phyloP scores from a whole-genome alignment of 2,113 vertebrate genomes.

The Misgurnus mizolepis region DNA sequence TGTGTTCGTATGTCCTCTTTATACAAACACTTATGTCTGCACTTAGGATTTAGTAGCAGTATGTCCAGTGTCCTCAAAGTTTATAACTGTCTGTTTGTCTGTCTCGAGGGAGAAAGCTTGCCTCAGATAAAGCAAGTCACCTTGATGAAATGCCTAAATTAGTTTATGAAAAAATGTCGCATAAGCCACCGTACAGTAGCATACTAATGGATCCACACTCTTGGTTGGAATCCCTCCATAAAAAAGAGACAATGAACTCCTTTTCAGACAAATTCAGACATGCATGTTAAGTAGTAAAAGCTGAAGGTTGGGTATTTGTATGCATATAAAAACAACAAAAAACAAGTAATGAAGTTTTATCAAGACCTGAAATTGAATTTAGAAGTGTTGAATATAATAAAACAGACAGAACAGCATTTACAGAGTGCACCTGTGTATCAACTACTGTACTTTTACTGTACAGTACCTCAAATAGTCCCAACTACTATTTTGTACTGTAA shows the following conservation, averaged over 20 bases:
- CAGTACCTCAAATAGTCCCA: no score
- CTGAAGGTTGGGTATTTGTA: neutral
- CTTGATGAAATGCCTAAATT: neutral
- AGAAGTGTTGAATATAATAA: no score
- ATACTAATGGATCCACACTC: neutral
- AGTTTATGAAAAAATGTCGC: slow-evolving; percentile 1
- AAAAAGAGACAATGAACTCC: neutral
- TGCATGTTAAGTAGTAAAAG: neutral
- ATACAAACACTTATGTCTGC: neutral
- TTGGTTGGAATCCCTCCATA: slow-evolving; percentile 10
- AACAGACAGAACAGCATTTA: no score
- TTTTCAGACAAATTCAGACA: neutral
- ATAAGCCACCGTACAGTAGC: neutral
- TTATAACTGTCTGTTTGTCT: neutral
- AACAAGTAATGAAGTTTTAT: neutral
- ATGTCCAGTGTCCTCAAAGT: neutral
- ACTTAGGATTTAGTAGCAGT: neutral
- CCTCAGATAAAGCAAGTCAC: slow-evolving; percentile 14
- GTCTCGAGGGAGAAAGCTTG: slow-evolving; percentile 5
- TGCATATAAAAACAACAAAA: neutral
- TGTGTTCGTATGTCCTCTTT: neutral
- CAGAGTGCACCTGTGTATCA: no score
- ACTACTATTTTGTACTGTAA: no score
- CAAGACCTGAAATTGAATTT: no score
- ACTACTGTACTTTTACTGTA: no score